Base-by-base conservation (phyloP, 2,888 invertebrate species). In the Drosophila bunnanda region DNA sequence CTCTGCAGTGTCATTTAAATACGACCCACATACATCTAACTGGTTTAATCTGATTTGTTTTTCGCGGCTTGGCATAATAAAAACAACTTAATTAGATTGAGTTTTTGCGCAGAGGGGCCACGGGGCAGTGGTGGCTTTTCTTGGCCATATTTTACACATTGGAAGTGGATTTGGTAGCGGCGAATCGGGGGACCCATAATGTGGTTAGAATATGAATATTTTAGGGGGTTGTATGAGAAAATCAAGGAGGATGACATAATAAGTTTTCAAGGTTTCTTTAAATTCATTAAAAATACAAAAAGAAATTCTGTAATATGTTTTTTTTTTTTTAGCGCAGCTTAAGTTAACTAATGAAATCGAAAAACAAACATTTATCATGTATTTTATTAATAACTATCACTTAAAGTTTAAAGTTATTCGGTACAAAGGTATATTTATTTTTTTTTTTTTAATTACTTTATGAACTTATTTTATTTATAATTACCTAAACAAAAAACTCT, bases 31-130 rank as follows among this genome's bases (percentile, higher is more conserved):
- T 68, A 70, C 55, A 70, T 67, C 66, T 58, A 39, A 48, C 32
- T 46, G 58, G 68, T 67, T 73, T 65, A 79, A 84, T 88, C 89
- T 66, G 82, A 88, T 78, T 88, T 75, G 81, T 68, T 89, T 76
- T 79, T 53, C 78, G 71, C 70, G 76, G 59, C 46, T 71, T 39
- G 72, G 67, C 67, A 67, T 67, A 67, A 80, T 80, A 86, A 82
- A 73, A 86, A 80, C 84, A 89, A 86, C 84, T 87, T 87, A 89
- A 86, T 86, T 89, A 86, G 88, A 83, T 89, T 87, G 78, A 74
- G 68, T 83, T 75, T 77, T 68, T 32, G 34, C 36, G 67, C 17
- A 57, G 64, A 48, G 59, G 61, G 59, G 28, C 53, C 53, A 54
- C 54, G 44, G 50, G 56, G 53, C 50, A 38, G 25, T 77, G 73